Percentiles rank a stretch among this genome's conserved stretches.
These are phyloP conservation scores for rabbit (Oryctolagus cuniculus) DNA, from an alignment of 2,113 vertebrate species.

Conservation along the genomic window mOryCun1.1 NC_091451.1:35303001-35303500, in stretches of 20 bases:
- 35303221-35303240: background rate
- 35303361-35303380: background rate
- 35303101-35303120: background rate
- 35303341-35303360: background rate
- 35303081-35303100: background rate
- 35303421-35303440: background rate
- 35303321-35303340: background rate
- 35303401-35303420: background rate
- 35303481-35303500: too few species aligned
- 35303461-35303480: background rate
- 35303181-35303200: constrained; percentile 1
- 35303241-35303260: background rate
- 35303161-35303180: background rate
- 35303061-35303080: accelerated
- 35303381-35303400: background rate
- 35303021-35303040: background rate
- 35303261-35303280: background rate
- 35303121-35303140: background rate
- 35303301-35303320: background rate
- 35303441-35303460: background rate
- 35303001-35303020: background rate
- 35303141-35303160: constrained; percentile 52
- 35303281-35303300: background rate
- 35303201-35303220: background rate
- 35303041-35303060: background rate